Evolutionary conservation across 2,888 invertebrate genomes (phyloP).

Genomic region (Cancer borealis): DNA sequence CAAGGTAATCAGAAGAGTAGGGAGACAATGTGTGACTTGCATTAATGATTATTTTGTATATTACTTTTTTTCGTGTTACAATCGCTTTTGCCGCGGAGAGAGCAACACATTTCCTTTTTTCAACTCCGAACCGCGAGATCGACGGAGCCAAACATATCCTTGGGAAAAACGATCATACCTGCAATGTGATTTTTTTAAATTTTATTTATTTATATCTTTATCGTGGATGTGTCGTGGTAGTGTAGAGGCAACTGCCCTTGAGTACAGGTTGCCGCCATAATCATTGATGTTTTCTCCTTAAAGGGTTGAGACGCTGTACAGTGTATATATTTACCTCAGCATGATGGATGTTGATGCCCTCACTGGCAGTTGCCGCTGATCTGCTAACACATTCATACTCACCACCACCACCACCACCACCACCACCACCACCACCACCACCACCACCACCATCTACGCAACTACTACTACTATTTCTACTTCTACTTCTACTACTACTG

Average conservation of each 20-base stretch:
- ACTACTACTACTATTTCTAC: constrained; percentile 23
- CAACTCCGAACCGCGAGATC: constrained; percentile 68
- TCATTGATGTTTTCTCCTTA: constrained; percentile 43
- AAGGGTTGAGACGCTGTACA: constrained; percentile 53
- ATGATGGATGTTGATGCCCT: constrained; percentile 39
- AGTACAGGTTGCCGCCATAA: constrained; percentile 42
- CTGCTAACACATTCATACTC: constrained; percentile 49
- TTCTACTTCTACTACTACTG: not conserved
- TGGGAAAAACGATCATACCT: constrained; percentile 49
- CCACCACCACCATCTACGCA: not conserved
- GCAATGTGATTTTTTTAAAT: constrained; percentile 41
- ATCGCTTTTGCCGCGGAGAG: constrained; percentile 39
- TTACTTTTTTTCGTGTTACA: not conserved
- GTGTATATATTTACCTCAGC: constrained; percentile 44
- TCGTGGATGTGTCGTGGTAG: constrained; percentile 67
- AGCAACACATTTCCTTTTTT: constrained; percentile 48
- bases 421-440: constrained; percentile 44
- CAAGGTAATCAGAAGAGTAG: not conserved
- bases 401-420: constrained; percentile 43
- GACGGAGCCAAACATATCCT: constrained; percentile 72
- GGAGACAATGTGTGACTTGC: not conserved
- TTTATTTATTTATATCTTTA: constrained; percentile 43
- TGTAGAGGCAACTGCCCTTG: constrained; percentile 67
- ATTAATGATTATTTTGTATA: not conserved
- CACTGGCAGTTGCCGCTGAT: constrained; percentile 65